phyloP scores from a whole-genome alignment of 2,113 vertebrate species.

The Seriola rivoliana region DNA sequence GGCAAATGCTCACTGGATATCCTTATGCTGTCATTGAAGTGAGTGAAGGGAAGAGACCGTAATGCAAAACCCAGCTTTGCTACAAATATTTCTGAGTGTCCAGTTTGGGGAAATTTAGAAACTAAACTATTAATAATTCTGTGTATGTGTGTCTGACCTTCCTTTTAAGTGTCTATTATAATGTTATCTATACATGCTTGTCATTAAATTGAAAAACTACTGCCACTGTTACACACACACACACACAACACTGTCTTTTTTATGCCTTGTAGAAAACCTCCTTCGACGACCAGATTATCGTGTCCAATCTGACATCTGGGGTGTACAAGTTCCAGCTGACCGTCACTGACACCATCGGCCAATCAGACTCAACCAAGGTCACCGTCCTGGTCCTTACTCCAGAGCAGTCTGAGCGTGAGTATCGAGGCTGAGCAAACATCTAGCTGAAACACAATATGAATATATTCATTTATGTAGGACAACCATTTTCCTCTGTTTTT shows the following conservation, averaged over 20 bases:
- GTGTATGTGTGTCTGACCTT: background rate
- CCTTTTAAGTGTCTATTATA: background rate
- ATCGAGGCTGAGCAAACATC: background rate
- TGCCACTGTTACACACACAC: background rate
- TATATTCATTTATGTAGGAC: background rate
- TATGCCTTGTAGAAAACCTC: slow-evolving; percentile 79
- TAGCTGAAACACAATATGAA: slow-evolving; percentile 1
- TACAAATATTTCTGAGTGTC: background rate
- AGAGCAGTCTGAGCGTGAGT: slow-evolving; percentile 92
- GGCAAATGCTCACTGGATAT: slow-evolving; percentile 84
- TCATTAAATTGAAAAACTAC: background rate
- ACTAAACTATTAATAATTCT: background rate
- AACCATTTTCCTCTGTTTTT: background rate
- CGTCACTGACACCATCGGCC: slow-evolving; percentile 78
- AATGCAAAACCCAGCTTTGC: background rate
- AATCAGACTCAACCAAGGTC: slow-evolving; percentile 84
- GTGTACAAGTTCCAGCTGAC: slow-evolving; percentile 91
- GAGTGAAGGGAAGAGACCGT: slow-evolving; percentile 23
- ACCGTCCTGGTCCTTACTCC: slow-evolving; percentile 90
- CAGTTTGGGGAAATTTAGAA: background rate
- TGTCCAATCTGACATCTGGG: slow-evolving; percentile 90
- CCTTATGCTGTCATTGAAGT: slow-evolving; percentile 84
- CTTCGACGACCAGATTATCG: slow-evolving; percentile 78
- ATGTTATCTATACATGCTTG: background rate
- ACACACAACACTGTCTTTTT: background rate